phyloP scores from a whole-genome alignment of 2,113 vertebrate species.

The Anser cygnoides region DNA sequence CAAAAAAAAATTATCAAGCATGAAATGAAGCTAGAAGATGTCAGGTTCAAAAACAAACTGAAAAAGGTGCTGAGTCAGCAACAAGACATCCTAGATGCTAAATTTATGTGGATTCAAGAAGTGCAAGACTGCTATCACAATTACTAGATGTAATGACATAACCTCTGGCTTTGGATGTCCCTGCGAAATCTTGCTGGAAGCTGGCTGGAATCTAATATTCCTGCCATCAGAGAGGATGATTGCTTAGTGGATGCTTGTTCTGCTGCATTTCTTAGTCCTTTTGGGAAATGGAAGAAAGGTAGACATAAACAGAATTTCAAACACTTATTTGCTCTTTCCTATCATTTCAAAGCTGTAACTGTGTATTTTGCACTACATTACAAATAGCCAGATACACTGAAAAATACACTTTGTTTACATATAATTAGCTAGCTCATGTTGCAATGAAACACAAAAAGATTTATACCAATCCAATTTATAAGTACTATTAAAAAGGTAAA shows the following conservation, averaged over 20 bases:
- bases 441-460: neutral
- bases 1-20: neutral
- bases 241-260: neutral
- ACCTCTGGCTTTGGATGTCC: neutral
- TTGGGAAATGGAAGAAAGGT: neutral
- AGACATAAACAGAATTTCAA: neutral
- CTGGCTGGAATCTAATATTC: neutral
- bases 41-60: neutral
- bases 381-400: neutral
- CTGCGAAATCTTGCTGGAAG: neutral
- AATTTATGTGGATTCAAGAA: neutral
- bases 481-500: neutral
- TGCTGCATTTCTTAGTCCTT: neutral
- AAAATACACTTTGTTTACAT: neutral
- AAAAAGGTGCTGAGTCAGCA: neutral
- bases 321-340: neutral
- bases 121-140: neutral
- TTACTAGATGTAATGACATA: neutral
- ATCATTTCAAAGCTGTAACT: neutral
- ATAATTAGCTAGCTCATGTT: neutral
- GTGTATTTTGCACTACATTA: neutral
- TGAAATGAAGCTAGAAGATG: neutral
- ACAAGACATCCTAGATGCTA: neutral
- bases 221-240: neutral
- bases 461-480: neutral